phyloP scores from a whole-genome alignment of 1,140 invertebrate genomes.

The Gonatopus flavifemur region DNA sequence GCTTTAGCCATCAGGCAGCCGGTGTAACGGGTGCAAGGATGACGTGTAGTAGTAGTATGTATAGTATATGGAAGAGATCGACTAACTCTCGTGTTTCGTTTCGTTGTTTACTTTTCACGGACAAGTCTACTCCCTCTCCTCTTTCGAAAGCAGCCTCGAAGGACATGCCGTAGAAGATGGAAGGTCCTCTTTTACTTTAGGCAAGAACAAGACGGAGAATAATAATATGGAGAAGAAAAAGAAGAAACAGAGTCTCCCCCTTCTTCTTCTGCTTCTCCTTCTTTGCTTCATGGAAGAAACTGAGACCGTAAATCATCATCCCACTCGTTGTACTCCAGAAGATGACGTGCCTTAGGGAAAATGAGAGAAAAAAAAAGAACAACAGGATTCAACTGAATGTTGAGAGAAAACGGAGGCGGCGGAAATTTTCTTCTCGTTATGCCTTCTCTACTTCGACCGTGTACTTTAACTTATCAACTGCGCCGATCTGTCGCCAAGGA shows the following conservation, averaged over 20 bases:
- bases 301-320: conserved; percentile 39
- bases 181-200: not conserved
- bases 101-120: conserved; percentile 37
- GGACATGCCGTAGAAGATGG: not conserved
- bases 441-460: too few relatives aligned
- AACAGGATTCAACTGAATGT: too few relatives aligned
- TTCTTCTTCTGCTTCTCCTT: too few relatives aligned
- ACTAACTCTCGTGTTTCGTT: conserved; percentile 34
- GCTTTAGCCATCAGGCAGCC: not conserved
- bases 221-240: not conserved
- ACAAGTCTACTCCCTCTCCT: conserved; percentile 3
- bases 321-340: conserved; percentile 12
- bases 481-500: not conserved
- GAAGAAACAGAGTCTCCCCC: too few relatives aligned
- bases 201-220: not conserved
- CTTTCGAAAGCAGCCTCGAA: too few relatives aligned
- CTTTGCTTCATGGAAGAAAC: too few relatives aligned
- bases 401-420: too few relatives aligned
- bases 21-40: conserved; percentile 10
- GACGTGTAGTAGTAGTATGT: conserved; percentile 17
- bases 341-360: conserved; percentile 23
- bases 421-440: too few relatives aligned
- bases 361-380: conserved; percentile 19
- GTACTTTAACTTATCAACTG: not conserved
- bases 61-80: conserved; percentile 16